phyloP scores from a whole-genome alignment of 2,888 invertebrate genomes.

The Dugesia japonica region DNA sequence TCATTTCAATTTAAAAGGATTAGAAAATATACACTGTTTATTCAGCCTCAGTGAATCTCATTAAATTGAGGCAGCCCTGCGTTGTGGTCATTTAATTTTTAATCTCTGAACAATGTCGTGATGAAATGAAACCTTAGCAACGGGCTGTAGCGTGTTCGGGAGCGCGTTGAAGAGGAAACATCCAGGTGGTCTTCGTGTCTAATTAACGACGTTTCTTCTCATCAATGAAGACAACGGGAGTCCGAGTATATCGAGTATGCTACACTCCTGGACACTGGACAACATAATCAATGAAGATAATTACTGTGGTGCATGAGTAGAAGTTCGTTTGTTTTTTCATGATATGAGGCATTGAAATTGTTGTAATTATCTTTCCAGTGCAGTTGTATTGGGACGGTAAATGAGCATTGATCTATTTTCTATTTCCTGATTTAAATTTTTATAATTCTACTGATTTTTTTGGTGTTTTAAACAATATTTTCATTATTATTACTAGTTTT shows the following conservation, averaged over 20 bases:
- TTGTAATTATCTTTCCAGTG: conserved; percentile 1
- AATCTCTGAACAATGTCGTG: conserved; percentile 20
- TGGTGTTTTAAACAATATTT: background rate
- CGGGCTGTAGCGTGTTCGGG: conserved; percentile 20
- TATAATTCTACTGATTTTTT: background rate
- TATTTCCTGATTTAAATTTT: conserved; percentile 5
- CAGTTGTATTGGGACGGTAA: conserved; percentile 1
- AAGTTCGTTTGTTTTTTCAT: background rate
- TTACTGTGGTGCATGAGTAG: conserved; percentile 14
- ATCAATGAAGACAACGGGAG: conserved; percentile 14
- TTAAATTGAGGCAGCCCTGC: conserved; percentile 14
- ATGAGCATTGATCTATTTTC: background rate
- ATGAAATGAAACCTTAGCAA: conserved; percentile 20
- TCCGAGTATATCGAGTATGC: conserved; percentile 11
- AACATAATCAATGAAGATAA: conserved; percentile 20
- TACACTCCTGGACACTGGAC: conserved; percentile 20
- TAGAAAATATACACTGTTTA: conserved; percentile 14
- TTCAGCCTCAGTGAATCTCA: conserved; percentile 20
- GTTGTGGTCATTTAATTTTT: conserved; percentile 20
- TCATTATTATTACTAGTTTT: too few relatives aligned
- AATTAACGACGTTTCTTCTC: conserved; percentile 15
- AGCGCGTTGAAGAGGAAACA: conserved; percentile 20
- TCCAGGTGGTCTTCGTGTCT: conserved; percentile 20
- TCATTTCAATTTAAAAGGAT: conserved; percentile 5
- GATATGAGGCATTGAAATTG: background rate